Base-by-base conservation (phyloP, 92 coral and sea anemone genomes). In the Palythoa grandiflora region DNA sequence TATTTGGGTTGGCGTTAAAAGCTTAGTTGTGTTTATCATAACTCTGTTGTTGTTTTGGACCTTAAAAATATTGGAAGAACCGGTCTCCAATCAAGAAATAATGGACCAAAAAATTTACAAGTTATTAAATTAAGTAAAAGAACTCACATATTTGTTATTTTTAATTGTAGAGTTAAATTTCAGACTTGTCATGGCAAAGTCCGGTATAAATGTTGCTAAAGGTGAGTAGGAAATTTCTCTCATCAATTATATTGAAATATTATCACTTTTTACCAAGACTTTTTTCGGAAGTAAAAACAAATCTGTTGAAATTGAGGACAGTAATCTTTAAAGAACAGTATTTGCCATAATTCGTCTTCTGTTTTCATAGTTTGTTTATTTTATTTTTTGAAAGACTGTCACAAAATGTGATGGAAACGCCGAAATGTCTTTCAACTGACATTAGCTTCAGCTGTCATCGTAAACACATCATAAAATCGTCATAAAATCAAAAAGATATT, bases 131-230 rank as follows among this genome's bases (percentile, higher is more conserved):
- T 17, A 2, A 12, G 40, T 47, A 40, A 38, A 40, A 71, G n/a
- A 52, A 61, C 84, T 20, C 54, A 36, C 12, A 35, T 28, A 28
- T 70, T 60, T 90, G 51, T 75, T 65, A 52, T 54, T 79, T 68
- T 35, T 52, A 44, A 89, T 93, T 92, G 17, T 90, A 97, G 99
- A 96, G 86, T 91, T 97, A 78, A 97, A 92, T 81, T 97, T 97
- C 96, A 95, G 96, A 83, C 91, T 97, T 60, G 94, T 97, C 66
- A 95, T 95, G 98, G 91, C 94, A 36, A 84, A 89, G 36, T 89
- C 93, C 11, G 98, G 98, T 51, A 93, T 95, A 40, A 84, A 71
- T 36, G 54, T 91, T 3, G 74, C 86, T 21, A 65, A 65, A 81
- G 86, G 86, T 81, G 38, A 7, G 86, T 81, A 28, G 13, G 54